Percentiles rank a stretch among this genome's conserved stretches.
Conservation (phyloP, 2,113 vertebrate species). For the Rattus rattus region DNA sequence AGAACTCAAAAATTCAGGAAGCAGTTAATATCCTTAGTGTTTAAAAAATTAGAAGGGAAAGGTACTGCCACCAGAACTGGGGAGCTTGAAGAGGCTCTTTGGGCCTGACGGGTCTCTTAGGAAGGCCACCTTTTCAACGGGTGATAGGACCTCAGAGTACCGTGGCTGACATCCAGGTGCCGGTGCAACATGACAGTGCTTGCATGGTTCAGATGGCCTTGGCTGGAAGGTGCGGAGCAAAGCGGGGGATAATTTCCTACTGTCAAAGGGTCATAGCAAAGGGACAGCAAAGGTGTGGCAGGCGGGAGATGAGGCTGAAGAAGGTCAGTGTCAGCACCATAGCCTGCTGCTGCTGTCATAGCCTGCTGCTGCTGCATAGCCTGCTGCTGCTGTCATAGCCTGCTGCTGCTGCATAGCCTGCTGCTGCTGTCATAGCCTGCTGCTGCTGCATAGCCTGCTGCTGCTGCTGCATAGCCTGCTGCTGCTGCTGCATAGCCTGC, state of each 20-base stretch:
- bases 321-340: rapidly evolving
- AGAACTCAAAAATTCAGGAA: not conserved
- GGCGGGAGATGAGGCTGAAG: not conserved
- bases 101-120: not conserved
- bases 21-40: not conserved
- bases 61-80: not conserved
- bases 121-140: not conserved
- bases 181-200: not conserved
- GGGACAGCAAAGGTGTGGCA: not conserved
- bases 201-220: not conserved
- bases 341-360: not conserved
- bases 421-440: too few species aligned
- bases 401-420: too few species aligned
- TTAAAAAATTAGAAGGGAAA: not conserved
- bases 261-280: not conserved
- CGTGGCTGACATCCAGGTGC: not conserved
- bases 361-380: not conserved
- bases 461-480: too few species aligned
- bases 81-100: not conserved
- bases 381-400: too few species aligned
- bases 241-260: not conserved
- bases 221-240: not conserved
- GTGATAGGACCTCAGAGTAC: not conserved
- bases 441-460: too few species aligned
- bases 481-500: too few species aligned